These are phyloP conservation scores for Fundulus diaphanus DNA, from an alignment of 2,797 vertebrate genomes.

Conservation along the genomic window DNA sequence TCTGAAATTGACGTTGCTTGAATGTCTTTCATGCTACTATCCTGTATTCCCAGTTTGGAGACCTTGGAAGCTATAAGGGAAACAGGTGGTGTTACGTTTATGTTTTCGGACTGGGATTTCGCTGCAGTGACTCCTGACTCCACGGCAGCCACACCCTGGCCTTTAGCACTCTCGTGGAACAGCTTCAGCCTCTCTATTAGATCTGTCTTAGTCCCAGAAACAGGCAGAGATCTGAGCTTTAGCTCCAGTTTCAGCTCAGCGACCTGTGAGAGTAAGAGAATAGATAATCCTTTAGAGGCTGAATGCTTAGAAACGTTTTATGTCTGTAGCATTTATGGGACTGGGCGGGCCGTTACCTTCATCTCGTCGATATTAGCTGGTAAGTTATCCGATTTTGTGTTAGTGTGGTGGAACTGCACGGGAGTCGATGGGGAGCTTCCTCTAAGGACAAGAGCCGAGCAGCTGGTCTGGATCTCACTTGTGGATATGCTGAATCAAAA, in stretches of 20 bases:
- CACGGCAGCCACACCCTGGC: constrained; percentile 58
- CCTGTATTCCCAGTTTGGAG: constrained; percentile 85
- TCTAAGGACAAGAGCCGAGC: constrained; percentile 72
- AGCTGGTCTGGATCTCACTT: constrained; percentile 85
- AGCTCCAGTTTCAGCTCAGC: constrained; percentile 95
- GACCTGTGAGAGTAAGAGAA: constrained; percentile 80
- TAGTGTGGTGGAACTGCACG: constrained; percentile 69
- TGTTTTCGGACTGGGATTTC: constrained; percentile 67
- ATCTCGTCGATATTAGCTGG: constrained; percentile 92
- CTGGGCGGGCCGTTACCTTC: constrained; percentile 86
- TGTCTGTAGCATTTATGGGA: not conserved
- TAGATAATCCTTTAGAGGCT: not conserved
- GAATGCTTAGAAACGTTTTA: not conserved
- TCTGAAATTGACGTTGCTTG: constrained; percentile 80
- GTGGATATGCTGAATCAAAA: constrained; percentile 77
- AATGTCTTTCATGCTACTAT: constrained; percentile 77
- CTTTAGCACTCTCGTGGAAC: constrained; percentile 83
- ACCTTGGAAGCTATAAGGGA: constrained; percentile 90
- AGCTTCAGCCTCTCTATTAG: constrained; percentile 92
- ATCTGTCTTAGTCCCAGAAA: constrained; percentile 96
- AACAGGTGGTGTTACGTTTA: constrained; percentile 83
- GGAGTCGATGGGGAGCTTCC: constrained; percentile 69
- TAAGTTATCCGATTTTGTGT: constrained; percentile 80
- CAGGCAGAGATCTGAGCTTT: constrained; percentile 91
- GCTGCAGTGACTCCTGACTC: constrained; percentile 45